These are phyloP conservation scores for Volucella zonaria DNA, from an alignment of 2,888 invertebrate species.

Conservation along the genomic window DNA sequence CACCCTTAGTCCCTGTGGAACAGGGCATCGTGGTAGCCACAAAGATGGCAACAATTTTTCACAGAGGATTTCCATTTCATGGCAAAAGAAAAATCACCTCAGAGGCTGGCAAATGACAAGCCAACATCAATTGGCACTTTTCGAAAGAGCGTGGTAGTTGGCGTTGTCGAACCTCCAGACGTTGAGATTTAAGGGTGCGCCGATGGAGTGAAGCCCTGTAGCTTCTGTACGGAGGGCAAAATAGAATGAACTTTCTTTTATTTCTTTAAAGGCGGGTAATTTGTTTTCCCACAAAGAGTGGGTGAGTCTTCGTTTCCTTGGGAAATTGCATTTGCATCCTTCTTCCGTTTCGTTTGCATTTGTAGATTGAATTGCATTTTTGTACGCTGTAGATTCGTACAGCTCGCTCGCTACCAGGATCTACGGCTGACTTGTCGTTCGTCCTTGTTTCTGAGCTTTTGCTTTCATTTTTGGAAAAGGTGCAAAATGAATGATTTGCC, in stretches of 20 bases:
- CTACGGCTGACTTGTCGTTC: not conserved
- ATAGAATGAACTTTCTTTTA: slow-evolving; percentile 5
- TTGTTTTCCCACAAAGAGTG: slow-evolving; percentile 55
- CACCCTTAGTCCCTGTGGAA: not conserved
- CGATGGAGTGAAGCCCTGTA: not conserved
- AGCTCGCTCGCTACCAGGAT: too few species aligned
- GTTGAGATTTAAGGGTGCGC: slow-evolving; percentile 32
- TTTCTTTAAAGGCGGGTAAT: slow-evolving; percentile 49
- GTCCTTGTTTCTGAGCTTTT: slow-evolving; percentile 8
- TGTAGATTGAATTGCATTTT: slow-evolving; percentile 60
- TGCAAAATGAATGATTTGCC: slow-evolving; percentile 55
- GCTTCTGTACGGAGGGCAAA: not conserved
- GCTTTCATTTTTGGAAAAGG: slow-evolving; percentile 46
- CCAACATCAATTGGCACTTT: slow-evolving; percentile 67
- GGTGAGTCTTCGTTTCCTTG: slow-evolving; percentile 19
- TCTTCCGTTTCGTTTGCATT: slow-evolving; percentile 68
- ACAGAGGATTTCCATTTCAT: slow-evolving; percentile 59
- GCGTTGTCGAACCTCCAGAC: not conserved
- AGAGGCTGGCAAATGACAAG: slow-evolving; percentile 65
- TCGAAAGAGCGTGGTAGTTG: slow-evolving; percentile 6
- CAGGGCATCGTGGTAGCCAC: not conserved
- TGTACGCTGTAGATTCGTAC: not conserved
- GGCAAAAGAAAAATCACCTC: slow-evolving; percentile 62
- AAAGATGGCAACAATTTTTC: slow-evolving; percentile 60
- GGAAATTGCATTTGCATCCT: slow-evolving; percentile 66